Base-by-base conservation (phyloP, 2,888 invertebrate genomes). In the Hartigia nigra region DNA sequence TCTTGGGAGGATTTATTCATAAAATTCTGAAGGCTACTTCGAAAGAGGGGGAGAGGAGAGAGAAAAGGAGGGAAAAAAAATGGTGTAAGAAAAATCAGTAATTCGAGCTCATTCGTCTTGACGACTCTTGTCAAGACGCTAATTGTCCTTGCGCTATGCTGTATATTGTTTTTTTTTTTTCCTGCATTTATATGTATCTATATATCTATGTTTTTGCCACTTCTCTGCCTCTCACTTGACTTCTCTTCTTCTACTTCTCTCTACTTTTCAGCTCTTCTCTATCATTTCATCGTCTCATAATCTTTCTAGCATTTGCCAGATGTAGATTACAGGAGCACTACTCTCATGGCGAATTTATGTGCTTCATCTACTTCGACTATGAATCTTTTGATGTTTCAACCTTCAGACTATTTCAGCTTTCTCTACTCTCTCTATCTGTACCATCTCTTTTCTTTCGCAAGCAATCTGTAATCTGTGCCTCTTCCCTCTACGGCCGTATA, bases 341-440 rank as follows among this genome's bases (percentile, higher is more conserved):
- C 39, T 39, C 14, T 39, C 39, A 39, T 39, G 39, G 14, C 39
- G 39, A 23, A 39, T 14, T 14, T 14, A 23, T 5, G 39, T 23
- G 14, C 23, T 55, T 55, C 23, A 23, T 23, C 55, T 9, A 23
- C 9, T 23, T 23, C 2, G 55, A 55, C 55, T 23, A 23, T 55
- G 9, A 23, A 55, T 9, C 55, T 55, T 23, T 55, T 55, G 0
- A 23, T 9, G 9, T 23, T 23, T 55, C 2, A 23, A 55, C 55
- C 23, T 9, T 23, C 9, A 23, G 1, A 55, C 23, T 34, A 9
- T 72, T 34, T 72, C 72, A 32, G 32, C 72, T 72, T 72, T 9
- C 72, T 72, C 72, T 72, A 75, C 70, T 23, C 79, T 81, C 78
- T 81, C 69, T 82, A 74, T 74, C 79, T 81, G 75, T 34, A 32